phyloP scores from a whole-genome alignment of 2,113 vertebrate species.

The Lophochroa leadbeateri region DNA sequence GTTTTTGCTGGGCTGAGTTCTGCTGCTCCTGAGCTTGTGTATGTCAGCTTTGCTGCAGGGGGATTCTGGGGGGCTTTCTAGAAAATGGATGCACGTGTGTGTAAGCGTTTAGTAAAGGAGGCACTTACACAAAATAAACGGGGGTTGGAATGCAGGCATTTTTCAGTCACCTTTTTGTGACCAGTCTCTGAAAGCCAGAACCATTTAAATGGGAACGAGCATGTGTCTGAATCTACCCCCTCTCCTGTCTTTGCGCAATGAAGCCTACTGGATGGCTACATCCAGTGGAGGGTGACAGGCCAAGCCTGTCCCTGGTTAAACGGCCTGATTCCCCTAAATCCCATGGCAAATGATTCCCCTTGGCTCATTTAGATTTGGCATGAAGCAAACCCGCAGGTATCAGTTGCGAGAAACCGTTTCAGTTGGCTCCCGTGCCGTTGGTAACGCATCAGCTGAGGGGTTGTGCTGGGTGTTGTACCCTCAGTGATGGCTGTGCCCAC shows the following conservation, averaged over 20 bases:
- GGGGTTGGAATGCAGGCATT: background rate
- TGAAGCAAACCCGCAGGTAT: background rate
- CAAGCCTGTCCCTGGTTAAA: background rate
- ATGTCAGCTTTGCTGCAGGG: background rate
- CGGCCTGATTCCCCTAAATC: background rate
- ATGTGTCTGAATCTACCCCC: rapidly evolving
- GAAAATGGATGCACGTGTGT: background rate
- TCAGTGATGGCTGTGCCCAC: background rate
- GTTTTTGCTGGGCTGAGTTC: background rate
- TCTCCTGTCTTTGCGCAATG: background rate
- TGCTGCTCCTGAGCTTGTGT: background rate
- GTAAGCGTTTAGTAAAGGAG: background rate
- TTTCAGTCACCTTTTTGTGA: background rate
- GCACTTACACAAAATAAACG: rapidly evolving
- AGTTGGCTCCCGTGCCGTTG: background rate
- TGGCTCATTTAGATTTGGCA: background rate
- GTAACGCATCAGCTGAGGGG: rapidly evolving
- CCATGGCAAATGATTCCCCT: background rate
- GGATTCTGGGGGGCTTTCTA: background rate
- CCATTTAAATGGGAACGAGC: background rate
- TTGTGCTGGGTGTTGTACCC: background rate
- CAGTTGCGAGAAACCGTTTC: background rate
- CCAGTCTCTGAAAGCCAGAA: background rate
- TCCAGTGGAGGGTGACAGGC: background rate
- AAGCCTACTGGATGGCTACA: background rate